These are phyloP conservation scores for Cygnus atratus DNA, from an alignment of 2,113 vertebrate species.

Conservation along the genomic window DNA sequence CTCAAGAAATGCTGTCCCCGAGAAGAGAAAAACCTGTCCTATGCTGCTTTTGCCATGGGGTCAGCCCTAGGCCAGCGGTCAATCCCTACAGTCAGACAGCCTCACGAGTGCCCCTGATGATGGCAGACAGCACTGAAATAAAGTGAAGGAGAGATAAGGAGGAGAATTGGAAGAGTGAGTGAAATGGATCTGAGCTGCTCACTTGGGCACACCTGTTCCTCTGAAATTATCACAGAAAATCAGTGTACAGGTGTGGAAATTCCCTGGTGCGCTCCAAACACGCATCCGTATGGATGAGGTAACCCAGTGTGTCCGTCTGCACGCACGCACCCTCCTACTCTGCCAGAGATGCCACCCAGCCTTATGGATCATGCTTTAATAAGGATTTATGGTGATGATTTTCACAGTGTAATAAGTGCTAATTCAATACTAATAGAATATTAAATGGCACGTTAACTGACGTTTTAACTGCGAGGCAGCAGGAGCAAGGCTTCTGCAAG, in stretches of 20 bases:
- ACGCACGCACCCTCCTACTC: neutral
- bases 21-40: neutral
- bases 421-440: conserved; percentile 65
- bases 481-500: conserved; percentile 20
- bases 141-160: neutral
- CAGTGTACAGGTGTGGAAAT: conserved; percentile 33
- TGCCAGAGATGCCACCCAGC: conserved; percentile 46
- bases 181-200: conserved; percentile 16
- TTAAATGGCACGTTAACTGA: conserved; percentile 63
- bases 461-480: conserved; percentile 47
- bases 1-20: neutral
- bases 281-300: neutral
- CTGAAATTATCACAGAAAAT: conserved; percentile 54
- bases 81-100: neutral
- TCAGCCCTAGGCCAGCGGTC: neutral
- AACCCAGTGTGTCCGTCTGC: neutral
- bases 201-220: neutral
- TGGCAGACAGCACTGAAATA: neutral
- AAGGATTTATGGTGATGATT: conserved; percentile 65
- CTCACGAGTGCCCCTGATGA: neutral
- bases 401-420: conserved; percentile 64
- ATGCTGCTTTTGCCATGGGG: neutral
- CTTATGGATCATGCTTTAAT: conserved; percentile 53
- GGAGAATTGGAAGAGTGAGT: neutral
- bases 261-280: neutral